A percentile compares a stretch with the other conserved stretches of the same genome.
Evolutionary conservation across 2,888 invertebrate species (phyloP).

Genomic region (Chorisops tibialis): DNA sequence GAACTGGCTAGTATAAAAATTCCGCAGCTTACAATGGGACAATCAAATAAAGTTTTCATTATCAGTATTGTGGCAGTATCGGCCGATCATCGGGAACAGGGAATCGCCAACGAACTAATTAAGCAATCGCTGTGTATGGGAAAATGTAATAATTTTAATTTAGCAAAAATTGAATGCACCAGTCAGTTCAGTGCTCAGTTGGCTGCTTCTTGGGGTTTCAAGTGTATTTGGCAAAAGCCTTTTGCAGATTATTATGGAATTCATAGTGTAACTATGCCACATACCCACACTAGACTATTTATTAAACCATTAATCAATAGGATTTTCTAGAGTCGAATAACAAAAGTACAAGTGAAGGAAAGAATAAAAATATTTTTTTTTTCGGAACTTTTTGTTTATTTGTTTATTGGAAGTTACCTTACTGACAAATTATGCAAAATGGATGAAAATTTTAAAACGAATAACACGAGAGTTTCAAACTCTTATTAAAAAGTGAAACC

Average conservation of each 20-base stretch:
- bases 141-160: conserved; percentile 6
- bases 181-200: background rate
- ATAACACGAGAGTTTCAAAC: no score
- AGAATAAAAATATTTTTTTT: no score
- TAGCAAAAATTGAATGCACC: conserved; percentile 4
- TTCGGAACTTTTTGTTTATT: no score
- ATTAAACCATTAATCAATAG: background rate
- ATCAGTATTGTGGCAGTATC: conserved; percentile 1
- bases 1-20: background rate
- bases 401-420: no score
- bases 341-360: no score
- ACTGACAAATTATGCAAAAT: no score
- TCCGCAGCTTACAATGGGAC: background rate
- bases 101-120: background rate
- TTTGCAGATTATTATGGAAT: background rate
- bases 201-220: background rate
- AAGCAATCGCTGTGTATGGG: background rate
- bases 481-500: no score
- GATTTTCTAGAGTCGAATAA: no score
- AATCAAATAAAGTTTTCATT: background rate
- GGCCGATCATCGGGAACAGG: background rate
- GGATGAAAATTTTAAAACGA: no score
- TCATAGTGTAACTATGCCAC: background rate
- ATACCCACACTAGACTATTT: background rate
- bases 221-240: conserved; percentile 2